Evolutionary conservation across 2,113 vertebrate genomes (phyloP).

Genomic region (Sitta europaea): DNA sequence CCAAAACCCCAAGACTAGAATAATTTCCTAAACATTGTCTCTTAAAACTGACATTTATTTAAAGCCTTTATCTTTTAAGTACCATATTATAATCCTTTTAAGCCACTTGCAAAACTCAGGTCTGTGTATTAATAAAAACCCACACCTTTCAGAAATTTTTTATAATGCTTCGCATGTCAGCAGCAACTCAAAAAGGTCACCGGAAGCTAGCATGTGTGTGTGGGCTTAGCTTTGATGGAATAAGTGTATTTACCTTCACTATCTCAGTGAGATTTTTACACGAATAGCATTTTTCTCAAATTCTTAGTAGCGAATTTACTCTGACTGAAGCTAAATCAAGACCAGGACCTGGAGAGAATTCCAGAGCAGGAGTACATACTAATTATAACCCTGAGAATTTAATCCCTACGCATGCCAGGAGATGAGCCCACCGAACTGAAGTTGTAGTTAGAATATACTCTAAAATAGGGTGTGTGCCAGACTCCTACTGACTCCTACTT

Average conservation of each 20-base stretch:
- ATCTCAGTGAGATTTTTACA: not conserved
- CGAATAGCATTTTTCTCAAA: not conserved
- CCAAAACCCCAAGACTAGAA: not conserved
- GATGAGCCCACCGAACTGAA: not conserved
- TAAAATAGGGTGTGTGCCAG: not conserved
- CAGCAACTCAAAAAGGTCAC: not conserved
- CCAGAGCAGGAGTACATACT: not conserved
- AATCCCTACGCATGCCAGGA: not conserved
- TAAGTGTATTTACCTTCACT: not conserved
- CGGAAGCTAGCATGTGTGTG: not conserved
- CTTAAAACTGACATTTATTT: not conserved
- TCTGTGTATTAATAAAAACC: not conserved
- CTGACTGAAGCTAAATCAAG: not conserved
- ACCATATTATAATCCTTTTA: not conserved
- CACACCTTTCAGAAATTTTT: not conserved
- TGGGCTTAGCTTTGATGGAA: not conserved
- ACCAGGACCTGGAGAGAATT: not conserved
- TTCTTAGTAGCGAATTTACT: not conserved
- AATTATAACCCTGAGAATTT: not conserved
- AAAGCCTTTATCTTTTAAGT: not conserved
- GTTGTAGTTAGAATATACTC: not conserved
- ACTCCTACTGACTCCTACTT: not conserved
- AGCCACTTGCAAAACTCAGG: not conserved
- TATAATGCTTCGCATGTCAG: not conserved
- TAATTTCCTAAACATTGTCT: not conserved